phyloP scores from a whole-genome alignment of 2,797 vertebrate species.

The Rhodeus uyekii region DNA sequence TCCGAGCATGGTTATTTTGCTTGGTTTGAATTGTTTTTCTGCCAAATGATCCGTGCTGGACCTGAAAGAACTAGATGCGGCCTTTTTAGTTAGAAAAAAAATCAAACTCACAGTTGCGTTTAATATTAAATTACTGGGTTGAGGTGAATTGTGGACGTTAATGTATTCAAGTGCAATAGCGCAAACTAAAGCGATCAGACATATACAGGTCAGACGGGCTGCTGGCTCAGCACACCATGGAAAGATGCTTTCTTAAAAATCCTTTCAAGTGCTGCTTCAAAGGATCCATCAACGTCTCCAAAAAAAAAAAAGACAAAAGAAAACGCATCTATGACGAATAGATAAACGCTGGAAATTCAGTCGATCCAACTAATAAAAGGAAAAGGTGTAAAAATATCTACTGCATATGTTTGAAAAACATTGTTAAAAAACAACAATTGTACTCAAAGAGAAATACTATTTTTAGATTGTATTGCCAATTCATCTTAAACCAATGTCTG shows the following conservation, averaged over 20 bases:
- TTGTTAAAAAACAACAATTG: no score
- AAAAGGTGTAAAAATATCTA: not conserved
- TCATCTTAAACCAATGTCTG: no score
- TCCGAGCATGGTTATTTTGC: not conserved
- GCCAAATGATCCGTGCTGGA: not conserved
- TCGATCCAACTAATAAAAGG: not conserved
- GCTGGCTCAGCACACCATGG: slow-evolving; percentile 38
- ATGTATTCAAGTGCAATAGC: slow-evolving; percentile 30
- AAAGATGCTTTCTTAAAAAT: slow-evolving; percentile 19
- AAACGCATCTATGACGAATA: not conserved
- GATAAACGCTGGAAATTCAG: not conserved
- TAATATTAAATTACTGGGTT: not conserved
- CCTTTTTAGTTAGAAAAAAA: not conserved
- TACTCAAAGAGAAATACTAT: no score
- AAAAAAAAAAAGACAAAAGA: not conserved
- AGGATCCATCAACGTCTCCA: slow-evolving; percentile 24
- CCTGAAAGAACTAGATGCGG: not conserved
- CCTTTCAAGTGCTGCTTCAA: slow-evolving; percentile 32
- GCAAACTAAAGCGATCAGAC: slow-evolving; percentile 38
- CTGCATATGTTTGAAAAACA: not conserved
- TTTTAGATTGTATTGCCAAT: no score
- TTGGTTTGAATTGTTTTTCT: not conserved
- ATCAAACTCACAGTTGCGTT: not conserved
- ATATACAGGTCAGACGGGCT: slow-evolving; percentile 42
- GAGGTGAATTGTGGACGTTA: slow-evolving; percentile 3